These are phyloP conservation scores for Pelodiscus sinensis DNA, from an alignment of 2,113 vertebrate genomes.

Conservation along the genomic window DNA sequence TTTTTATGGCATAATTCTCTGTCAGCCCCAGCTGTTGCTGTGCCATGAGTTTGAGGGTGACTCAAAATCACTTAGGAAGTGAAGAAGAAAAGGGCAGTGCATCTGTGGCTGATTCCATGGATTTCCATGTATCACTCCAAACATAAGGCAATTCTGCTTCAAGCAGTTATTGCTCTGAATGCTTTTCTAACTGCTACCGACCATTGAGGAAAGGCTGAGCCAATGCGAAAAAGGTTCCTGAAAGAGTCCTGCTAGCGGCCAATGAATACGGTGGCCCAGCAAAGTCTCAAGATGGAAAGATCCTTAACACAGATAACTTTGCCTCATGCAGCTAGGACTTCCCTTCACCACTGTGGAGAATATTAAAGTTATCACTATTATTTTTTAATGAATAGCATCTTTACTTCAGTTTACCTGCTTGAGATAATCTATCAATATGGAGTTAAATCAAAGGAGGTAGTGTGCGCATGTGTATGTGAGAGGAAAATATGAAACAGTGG, in stretches of 20 bases:
- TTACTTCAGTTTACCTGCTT: neutral
- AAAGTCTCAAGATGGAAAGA: neutral
- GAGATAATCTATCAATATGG: neutral
- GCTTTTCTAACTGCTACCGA: neutral
- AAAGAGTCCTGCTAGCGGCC: neutral
- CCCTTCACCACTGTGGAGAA: neutral
- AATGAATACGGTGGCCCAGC: neutral
- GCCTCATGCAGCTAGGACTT: neutral
- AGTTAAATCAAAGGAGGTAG: neutral
- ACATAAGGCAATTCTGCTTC: slow-evolving; percentile 5
- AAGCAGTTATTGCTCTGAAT: neutral
- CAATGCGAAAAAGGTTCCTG: slow-evolving; percentile 9
- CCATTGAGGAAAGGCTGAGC: neutral
- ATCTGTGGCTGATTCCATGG: slow-evolving; percentile 49
- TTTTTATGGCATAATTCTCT: neutral
- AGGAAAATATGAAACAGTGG: neutral
- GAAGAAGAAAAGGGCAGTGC: slow-evolving; percentile 36
- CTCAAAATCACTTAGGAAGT: slow-evolving; percentile 51
- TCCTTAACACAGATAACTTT: neutral
- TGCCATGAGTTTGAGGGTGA: slow-evolving; percentile 18
- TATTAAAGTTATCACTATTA: neutral
- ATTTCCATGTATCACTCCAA: slow-evolving; percentile 47
- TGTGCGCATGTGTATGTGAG: no score
- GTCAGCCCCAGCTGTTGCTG: neutral
- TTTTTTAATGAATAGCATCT: neutral